These are phyloP conservation scores for Eumerus sabulonum DNA, from an alignment of 2,888 invertebrate species.

Conservation along the genomic window DNA sequence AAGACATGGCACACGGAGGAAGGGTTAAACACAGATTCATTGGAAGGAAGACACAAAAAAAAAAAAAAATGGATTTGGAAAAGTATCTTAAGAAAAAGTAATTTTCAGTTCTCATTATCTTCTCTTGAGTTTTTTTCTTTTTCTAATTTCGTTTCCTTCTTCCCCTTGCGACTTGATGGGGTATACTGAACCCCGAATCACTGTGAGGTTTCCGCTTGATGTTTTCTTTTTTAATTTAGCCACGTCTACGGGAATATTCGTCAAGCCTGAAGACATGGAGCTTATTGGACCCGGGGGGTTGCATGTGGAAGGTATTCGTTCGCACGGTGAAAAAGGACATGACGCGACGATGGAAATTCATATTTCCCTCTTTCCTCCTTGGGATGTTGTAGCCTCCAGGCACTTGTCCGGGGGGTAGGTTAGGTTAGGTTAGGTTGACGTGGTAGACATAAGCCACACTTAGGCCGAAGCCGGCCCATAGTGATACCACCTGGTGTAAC, in stretches of 20 bases:
- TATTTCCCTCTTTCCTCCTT: too few species aligned
- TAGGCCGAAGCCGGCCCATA: too few species aligned
- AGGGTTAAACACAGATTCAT: constrained; percentile 16
- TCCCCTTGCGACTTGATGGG: too few species aligned
- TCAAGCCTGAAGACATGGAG: constrained; percentile 16
- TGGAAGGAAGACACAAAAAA: constrained; percentile 13
- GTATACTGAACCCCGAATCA: constrained; percentile 4
- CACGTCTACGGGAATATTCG: constrained; percentile 52
- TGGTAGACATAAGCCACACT: too few species aligned
- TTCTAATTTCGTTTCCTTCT: too few species aligned
- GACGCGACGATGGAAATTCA: not conserved
- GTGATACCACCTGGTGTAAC: too few species aligned
- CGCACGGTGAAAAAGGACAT: constrained; percentile 10
- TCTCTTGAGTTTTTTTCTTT: constrained; percentile 14
- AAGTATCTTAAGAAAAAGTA: constrained; percentile 54
- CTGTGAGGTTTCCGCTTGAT: constrained; percentile 40
- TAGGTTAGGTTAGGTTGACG: too few species aligned
- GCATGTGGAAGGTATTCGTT: not conserved
- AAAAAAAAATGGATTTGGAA: not conserved
- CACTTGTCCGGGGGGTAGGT: too few species aligned
- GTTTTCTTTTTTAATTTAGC: constrained; percentile 58
- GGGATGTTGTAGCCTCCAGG: too few species aligned
- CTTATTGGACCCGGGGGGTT: constrained; percentile 2
- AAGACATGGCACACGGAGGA: constrained; percentile 19
- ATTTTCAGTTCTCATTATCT: constrained; percentile 67